phyloP scores from a whole-genome alignment of 2,888 invertebrate species.

The Drosophila mercatorum region DNA sequence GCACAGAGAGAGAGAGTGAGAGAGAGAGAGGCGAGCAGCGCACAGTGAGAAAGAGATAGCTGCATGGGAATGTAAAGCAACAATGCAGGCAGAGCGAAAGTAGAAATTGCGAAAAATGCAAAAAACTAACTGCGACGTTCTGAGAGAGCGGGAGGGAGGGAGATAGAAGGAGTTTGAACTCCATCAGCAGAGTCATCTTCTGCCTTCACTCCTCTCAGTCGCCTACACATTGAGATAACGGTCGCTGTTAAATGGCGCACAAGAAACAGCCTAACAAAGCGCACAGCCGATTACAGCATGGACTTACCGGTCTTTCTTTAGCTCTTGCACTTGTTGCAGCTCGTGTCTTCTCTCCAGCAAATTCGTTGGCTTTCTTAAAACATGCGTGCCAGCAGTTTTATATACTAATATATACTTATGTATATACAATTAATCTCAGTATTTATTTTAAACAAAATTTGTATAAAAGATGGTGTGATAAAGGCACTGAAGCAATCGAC shows the following conservation, averaged over 20 bases:
- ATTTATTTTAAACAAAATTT: neutral
- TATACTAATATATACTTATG: neutral
- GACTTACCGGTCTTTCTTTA: conserved; percentile 64
- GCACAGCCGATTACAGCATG: conserved; percentile 49
- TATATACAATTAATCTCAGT: too few relatives aligned
- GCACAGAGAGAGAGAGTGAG: neutral
- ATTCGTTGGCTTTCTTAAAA: neutral
- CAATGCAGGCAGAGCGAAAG: conserved; percentile 23
- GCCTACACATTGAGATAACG: conserved; percentile 63
- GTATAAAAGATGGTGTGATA: neutral
- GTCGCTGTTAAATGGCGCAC: conserved; percentile 63
- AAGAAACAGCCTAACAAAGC: conserved; percentile 36
- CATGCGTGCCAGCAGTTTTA: conserved; percentile 29
- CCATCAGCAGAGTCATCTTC: neutral
- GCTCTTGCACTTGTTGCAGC: conserved; percentile 12
- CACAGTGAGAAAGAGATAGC: conserved; percentile 3
- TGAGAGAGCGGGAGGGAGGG: conserved; percentile 2
- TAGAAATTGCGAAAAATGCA: conserved; percentile 37
- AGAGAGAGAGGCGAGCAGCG: neutral
- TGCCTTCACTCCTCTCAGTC: conserved; percentile 5
- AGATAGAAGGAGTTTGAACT: conserved; percentile 7
- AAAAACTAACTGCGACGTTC: conserved; percentile 61
- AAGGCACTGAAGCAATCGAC: conserved; percentile 13
- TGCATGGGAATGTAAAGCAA: conserved; percentile 21
- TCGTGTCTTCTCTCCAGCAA: neutral